These are phyloP conservation scores for Ladona fulva DNA, from an alignment of 1,140 invertebrate species.

Conservation along the genomic window DNA sequence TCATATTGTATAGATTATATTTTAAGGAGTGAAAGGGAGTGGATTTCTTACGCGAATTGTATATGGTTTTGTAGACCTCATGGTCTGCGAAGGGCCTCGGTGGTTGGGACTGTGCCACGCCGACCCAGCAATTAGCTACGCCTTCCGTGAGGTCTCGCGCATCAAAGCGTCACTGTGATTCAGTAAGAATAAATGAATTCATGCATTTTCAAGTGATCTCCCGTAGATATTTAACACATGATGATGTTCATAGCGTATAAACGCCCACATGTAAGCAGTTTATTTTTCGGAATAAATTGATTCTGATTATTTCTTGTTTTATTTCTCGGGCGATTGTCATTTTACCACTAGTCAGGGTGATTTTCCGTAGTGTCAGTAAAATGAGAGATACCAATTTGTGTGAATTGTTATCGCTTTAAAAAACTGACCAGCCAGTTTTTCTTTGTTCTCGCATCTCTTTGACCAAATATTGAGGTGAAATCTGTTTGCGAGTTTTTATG, in stretches of 20 bases:
- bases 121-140: neutral
- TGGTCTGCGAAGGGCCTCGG: neutral
- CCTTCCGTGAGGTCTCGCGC: neutral
- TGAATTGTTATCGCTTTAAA: too few species aligned
- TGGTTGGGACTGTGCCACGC: neutral
- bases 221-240: neutral
- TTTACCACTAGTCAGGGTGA: constrained; percentile 2
- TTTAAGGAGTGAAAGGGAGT: neutral
- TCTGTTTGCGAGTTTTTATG: too few species aligned
- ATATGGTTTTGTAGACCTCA: neutral
- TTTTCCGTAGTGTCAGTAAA: neutral
- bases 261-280: neutral
- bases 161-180: neutral
- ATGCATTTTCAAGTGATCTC: constrained; percentile 1
- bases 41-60: neutral
- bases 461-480: too few species aligned
- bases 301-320: neutral
- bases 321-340: neutral
- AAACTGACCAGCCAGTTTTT: too few species aligned
- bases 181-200: neutral
- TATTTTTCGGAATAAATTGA: neutral
- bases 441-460: too few species aligned
- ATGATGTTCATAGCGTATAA: neutral
- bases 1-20: constrained; percentile 8
- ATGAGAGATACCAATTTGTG: neutral